Evolutionary conservation across 2,888 invertebrate species (phyloP), one percentile per base, ranked within the genome.

Genomic region (Amiota mariae): DNA sequence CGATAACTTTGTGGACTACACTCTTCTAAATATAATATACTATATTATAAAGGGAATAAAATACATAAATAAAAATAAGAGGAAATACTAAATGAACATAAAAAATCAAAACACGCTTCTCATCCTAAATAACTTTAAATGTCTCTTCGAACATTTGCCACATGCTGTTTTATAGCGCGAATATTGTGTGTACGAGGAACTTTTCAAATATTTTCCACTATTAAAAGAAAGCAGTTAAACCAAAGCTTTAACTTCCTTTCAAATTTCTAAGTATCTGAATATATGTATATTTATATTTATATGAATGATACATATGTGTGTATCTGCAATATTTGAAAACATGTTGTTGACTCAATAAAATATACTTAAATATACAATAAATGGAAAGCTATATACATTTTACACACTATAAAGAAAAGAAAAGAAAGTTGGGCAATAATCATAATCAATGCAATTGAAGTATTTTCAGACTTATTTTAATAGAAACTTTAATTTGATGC

Each of bases 161-260:
- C 63, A 15, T 36, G 63, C 63, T 63, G 24, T 63, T 63, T 63
- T 36, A 63, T 46, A 46, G 12, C 18, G 36, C 36, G 36, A 20
- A 63, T 63, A 36, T 63, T 46, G 36, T 36, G 63, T 46, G 36
- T 6, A 36, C 36, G 36, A 36, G 36, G 15, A 63, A 63, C 51
- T 64, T 51, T 61, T 54, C 54, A 64, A 63, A 46, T 54, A 72
- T 64, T 72, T 72, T 72, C 54, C 64, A 54, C 64, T 72, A 72
- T 72, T 72, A 72, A 72, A 72, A 63, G 64, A 64, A 54, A 64
- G 72, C 64, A 36, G 46, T 72, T 64, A 72, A 72, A n/a, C 8
- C 36, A 36, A 59, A 59, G 59, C 59, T 59, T 59, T 15, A 15
- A 13, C 54, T 54, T 54, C 36, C 36, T 36, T 36, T 36, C 36